Conservation (phyloP, 2,113 vertebrate species). For the Sphyrna mokarran region DNA sequence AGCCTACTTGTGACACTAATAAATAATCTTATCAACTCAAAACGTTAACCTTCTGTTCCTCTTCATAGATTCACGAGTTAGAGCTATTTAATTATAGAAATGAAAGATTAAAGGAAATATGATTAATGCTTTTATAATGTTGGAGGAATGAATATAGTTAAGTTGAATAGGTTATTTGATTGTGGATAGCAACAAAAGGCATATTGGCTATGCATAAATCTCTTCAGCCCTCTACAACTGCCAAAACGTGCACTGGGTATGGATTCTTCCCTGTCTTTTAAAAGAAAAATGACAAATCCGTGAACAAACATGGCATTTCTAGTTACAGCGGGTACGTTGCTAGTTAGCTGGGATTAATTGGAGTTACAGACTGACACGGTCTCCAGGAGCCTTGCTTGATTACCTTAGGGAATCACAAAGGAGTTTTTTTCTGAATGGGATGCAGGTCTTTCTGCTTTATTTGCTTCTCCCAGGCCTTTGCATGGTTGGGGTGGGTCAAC, state of each 20-base stretch:
- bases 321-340: not conserved
- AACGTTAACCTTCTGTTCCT: not conserved
- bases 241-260: not conserved
- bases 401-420: not conserved
- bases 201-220: not conserved
- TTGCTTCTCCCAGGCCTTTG: not conserved
- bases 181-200: not conserved
- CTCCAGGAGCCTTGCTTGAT: not conserved
- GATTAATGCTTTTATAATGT: not conserved
- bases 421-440: not conserved
- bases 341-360: slow-evolving; percentile 15
- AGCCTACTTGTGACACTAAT: no score
- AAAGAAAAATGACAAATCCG: not conserved
- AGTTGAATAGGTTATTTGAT: not conserved
- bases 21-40: not conserved
- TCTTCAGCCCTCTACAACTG: not conserved
- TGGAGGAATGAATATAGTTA: not conserved
- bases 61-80: not conserved
- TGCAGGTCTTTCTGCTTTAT: not conserved
- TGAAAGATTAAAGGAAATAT: not conserved
- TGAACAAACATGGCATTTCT: not conserved
- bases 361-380: not conserved
- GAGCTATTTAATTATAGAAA: not conserved
- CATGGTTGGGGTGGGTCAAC: not conserved
- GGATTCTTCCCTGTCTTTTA: not conserved